Evolutionary conservation across 2,888 invertebrate genomes (phyloP), one percentile per base, ranked within the genome.

Genomic region (Tetramorium bicarinatum): DNA sequence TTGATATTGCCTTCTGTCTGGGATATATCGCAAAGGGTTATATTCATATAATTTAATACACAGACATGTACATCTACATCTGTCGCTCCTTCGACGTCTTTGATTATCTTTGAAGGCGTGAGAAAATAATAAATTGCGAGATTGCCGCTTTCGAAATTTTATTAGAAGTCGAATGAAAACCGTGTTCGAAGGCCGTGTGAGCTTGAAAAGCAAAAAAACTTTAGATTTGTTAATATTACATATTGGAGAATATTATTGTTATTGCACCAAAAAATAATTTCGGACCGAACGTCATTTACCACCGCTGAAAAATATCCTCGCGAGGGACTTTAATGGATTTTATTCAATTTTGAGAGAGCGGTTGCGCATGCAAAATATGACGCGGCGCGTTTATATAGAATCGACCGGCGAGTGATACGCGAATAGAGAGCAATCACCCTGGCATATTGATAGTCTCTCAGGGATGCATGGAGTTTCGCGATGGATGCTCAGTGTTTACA

Each of bases 401-500:
- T 82, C 66, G 83, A 44, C 87, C 75, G 62, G 82, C 76, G 86
- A 88, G 85, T 83, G 86, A 81, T 84, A 67, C 71, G 52, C 84
- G 79, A 72, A 64, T 86, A 74, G 64, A 72, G 71, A 71, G 85
- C 86, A 74, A 87, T 87, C 87, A 79, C 83, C 74, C 76, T 62
- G 75, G 21, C 72, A 59, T 89, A 85, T 89, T 87, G 85, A 84
- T 84, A 89, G 81, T 84, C 89, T 69, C 90, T 88, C 88, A 83
- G 56, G 82, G 85, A 89, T 87, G 88, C 87, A 85, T 87, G 87
- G 88, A 90, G 90, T 87, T 87, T 89, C 85, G 86, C 76, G 67
- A 79, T 54, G 83, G 76, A 44, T 61, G 47, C 83, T 52, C 49
- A 72, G 67, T 86, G 85, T 88, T 88, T 89, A 84, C 88, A 84